Evolutionary conservation across 1,140 invertebrate genomes (phyloP), one percentile per base, ranked within the genome.

Genomic region (Helicorthomorpha holstii): DNA sequence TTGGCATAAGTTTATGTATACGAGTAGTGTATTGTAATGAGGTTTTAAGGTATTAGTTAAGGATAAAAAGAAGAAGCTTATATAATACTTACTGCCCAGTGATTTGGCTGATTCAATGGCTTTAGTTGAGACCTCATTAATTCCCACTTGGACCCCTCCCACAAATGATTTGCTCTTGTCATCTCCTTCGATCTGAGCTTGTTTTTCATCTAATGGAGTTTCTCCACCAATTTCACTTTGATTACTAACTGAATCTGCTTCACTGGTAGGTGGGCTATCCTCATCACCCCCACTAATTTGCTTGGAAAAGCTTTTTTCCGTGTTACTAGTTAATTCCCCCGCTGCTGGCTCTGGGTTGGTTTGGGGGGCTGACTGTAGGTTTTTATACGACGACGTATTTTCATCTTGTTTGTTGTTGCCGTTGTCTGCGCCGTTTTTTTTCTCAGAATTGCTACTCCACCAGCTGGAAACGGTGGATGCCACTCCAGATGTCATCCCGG

Each of bases 51-150:
- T n/a, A n/a, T n/a, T n/a, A n/a, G n/a, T n/a, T n/a, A n/a, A n/a
- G n/a, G n/a, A n/a, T n/a, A n/a, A n/a, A n/a, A n/a, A n/a, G n/a
- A n/a, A n/a, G n/a, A n/a, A n/a, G n/a, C n/a, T n/a, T n/a, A n/a
- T n/a, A n/a, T n/a, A n/a, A n/a, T 16, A 66, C 66, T 60, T 58
- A 71, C 80, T 92, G 58, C 90, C 90, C 65, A 93, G 64, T 57
- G 67, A 68, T 85, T 93, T 65, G 76, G 87, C 89, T 26, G 86
- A 84, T 57, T 85, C 85, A 56, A 91, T 74, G 48, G 88, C 88
- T 74, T 92, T 92, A 58, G 82, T 86, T 57, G 87, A 89, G 62
- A 89, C 87, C 52, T 70, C 67, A 55, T 70, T 68, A 1, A 71
- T 56, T 26, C 64, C 63, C 16, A 50, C 50, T 38, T 51, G 19